A percentile compares a stretch with the other conserved stretches of the same genome.
phyloP scores from a whole-genome alignment of 2,113 vertebrate species.

The Apeltes quadracus region DNA sequence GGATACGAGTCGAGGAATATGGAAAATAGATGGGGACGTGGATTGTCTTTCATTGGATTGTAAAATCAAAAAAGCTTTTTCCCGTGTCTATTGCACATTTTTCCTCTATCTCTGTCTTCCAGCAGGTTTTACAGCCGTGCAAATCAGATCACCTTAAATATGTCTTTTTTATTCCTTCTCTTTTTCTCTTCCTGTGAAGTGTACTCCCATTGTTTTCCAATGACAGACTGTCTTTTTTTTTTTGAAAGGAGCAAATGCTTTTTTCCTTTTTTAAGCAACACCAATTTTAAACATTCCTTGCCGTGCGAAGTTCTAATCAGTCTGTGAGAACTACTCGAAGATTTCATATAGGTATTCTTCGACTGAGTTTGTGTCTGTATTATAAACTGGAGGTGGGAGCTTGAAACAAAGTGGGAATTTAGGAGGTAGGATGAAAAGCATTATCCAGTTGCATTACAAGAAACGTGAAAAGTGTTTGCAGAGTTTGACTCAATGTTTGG shows the following conservation, averaged over 20 bases:
- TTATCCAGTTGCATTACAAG: background rate
- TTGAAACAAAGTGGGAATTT: background rate
- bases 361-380: background rate
- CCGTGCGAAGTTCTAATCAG: background rate
- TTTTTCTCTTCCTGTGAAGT: background rate
- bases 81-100: background rate
- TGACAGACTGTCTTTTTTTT: background rate
- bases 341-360: background rate
- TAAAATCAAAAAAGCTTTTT: background rate
- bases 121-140: slow-evolving; percentile 1
- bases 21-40: background rate
- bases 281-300: background rate
- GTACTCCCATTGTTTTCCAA: background rate
- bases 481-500: background rate
- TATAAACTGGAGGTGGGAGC: background rate
- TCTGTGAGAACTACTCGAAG: background rate
- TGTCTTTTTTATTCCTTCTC: background rate
- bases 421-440: background rate
- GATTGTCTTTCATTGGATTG: background rate
- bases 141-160: slow-evolving; percentile 20
- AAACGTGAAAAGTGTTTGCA: background rate
- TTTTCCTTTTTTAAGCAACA: background rate
- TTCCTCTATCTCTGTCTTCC: background rate
- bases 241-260: background rate
- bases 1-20: background rate